Conservation (phyloP, 1,140 invertebrate genomes). For the Lamellibrachia luymesi region DNA sequence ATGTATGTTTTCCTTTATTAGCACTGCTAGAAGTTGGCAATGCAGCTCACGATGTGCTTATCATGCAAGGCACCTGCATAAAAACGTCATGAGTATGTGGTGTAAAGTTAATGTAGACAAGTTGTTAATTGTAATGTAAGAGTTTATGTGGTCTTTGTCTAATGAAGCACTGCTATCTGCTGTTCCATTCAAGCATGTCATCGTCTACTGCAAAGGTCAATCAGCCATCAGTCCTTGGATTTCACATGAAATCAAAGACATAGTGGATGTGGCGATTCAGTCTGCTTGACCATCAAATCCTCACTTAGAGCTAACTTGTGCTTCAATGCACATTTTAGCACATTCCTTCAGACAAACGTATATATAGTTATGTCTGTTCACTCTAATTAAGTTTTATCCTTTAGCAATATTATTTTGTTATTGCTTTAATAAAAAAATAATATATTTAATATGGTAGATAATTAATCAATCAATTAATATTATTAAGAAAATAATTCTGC, state of each 20-base stretch:
- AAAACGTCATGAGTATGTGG: neutral
- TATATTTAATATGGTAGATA: neutral
- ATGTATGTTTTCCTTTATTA: neutral
- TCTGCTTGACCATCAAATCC: neutral
- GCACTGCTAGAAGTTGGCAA: neutral
- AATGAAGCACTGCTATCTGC: neutral
- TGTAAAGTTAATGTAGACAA: neutral
- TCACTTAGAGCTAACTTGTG: neutral
- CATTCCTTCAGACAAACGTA: too few species aligned
- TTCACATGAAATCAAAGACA: neutral
- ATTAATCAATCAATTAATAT: neutral
- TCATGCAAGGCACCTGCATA: neutral
- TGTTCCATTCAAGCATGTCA: neutral
- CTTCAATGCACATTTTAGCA: too few species aligned
- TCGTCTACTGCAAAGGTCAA: neutral
- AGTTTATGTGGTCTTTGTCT: neutral
- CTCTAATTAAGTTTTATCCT: neutral
- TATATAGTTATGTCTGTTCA: too few species aligned
- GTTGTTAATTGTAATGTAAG: neutral
- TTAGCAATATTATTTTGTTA: neutral
- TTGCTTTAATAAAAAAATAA: too few species aligned
- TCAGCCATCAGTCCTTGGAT: neutral
- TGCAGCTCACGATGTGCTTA: neutral
- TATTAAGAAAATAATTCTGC: neutral
- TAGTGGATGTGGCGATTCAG: neutral